Evolutionary conservation across 2,797 vertebrate species (phyloP), one percentile per base, ranked within the genome.

Genomic region (Manis crassicaudata): DNA sequence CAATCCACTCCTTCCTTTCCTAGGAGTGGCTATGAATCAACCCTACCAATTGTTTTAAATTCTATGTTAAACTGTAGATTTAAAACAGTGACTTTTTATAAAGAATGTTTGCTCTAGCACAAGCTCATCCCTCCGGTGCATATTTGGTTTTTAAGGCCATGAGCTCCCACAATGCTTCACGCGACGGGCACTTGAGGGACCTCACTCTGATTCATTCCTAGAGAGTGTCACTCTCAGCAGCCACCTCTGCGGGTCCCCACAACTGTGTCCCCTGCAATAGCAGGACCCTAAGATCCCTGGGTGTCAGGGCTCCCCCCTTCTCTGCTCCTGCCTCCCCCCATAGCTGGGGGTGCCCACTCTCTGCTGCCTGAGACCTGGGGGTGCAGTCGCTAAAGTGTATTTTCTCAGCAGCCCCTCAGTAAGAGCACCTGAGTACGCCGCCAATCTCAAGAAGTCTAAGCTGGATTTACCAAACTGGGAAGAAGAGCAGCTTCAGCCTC

Each of bases 21-120:
- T 18, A 32, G n/a, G 5, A 83, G 32, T 73, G 77, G 4, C 32
- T 88, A 16, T 68, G 58, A 63, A 72, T 84, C 37, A 35, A 2
- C 65, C 63, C 29, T 60, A 65, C 25, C 40, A 9, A 43, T 20
- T 54, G 20, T 90, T 70, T 87, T 40, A 63, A 35, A 12, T 43
- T 79, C 23, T n/a, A 27, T 56, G 3, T 79, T 88, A 72, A 70
- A 72, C n/a, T 72, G 23, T 46, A 32, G 23, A 84, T 84, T 58
- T 87, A 80, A 92, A 88, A 40, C 25, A 40, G 25, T 60, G 65
- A 17, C 18, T 37, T 73, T 68, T 96, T 46, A 40, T 5, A 40
- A 40, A 6, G 83, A 65, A 62, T 6, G 14, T 62, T 75, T 68
- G 46, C 27, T 75, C n/a, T 92, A 54, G 11, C 3, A 13, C 56